Evolutionary conservation across 2,888 invertebrate species (phyloP).

Genomic region (Ceriagrion tenellum): DNA sequence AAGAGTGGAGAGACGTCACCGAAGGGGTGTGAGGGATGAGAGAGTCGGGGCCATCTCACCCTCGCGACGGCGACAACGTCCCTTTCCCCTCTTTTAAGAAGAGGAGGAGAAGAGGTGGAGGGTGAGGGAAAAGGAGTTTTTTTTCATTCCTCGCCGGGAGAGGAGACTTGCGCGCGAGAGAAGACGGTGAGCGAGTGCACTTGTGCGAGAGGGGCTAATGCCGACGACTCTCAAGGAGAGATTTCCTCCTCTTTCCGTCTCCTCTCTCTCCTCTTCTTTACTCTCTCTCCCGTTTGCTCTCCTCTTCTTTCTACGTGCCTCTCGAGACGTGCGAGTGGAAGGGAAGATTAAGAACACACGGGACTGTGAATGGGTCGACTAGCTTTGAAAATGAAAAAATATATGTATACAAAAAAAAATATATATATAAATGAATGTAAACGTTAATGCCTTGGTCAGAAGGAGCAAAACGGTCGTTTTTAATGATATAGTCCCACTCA

Average conservation of each 20-base stretch:
- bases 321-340: not conserved
- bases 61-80: not conserved
- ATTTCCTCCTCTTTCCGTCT: not conserved
- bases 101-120: not conserved
- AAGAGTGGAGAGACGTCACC: not conserved
- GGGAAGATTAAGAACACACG: not conserved
- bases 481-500: not conserved
- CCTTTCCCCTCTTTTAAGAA: not conserved
- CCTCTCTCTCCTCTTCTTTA: not conserved
- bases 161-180: not conserved
- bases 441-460: not conserved
- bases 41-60: not conserved
- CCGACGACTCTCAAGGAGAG: not conserved
- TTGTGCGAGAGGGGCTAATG: not conserved
- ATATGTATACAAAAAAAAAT: not conserved
- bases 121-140: not conserved
- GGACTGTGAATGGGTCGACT: not conserved
- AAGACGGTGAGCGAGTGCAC: not conserved
- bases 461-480: conserved; percentile 20
- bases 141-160: not conserved
- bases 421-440: too few species aligned
- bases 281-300: too few species aligned
- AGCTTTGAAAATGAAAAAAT: not conserved
- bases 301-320: not conserved
- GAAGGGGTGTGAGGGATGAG: too few species aligned